Evolutionary conservation across 2,797 vertebrate species (phyloP), one percentile per base, ranked within the genome.

Genomic region (Hirundo rustica): DNA sequence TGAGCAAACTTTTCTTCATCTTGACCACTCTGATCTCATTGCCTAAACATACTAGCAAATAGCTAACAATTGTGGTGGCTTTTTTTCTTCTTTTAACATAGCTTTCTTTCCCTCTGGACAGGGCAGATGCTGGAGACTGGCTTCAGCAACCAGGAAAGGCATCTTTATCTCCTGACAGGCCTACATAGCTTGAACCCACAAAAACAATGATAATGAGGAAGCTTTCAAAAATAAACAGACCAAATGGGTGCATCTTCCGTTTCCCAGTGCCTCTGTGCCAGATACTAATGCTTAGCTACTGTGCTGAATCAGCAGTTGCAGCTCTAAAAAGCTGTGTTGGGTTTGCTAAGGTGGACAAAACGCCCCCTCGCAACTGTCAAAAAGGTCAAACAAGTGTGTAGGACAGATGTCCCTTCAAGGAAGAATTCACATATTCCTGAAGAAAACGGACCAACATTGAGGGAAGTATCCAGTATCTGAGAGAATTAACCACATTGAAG

Each of bases 181-280:
- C 72, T 76, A 21, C 47, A 91, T 74, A 80, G 34, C 60, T 89
- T 84, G 87, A 89, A 91, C 81, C 91, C 91, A 92, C 75, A 91
- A 89, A 89, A 95, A 34, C 76, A 89, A 85, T 1, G n/a, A 45
- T 55, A 85, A 96, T 40, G 78, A 94, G 58, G 75, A 85, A 93
- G 66, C 19, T 93, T 91, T 88, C 82, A 91, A 97, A 85, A 92
- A 92, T 71, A 93, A 93, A 88, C 78, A 94, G 91, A 40, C 8
- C 11, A 68, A 93, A 78, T 58, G 92, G 48, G n/a, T 44, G 53
- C 83, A 75, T 95, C 79, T 95, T 68, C 73, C 71, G 86, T 50
- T 79, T 79, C 74, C 85, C 73, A 68, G 79, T 1, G 27, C 64
- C 34, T 72, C 61, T 10, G 6, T 0, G 8, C 58, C 79, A 79